Base-by-base conservation (phyloP, 2,113 vertebrate species). In the Eolophus roseicapilla region DNA sequence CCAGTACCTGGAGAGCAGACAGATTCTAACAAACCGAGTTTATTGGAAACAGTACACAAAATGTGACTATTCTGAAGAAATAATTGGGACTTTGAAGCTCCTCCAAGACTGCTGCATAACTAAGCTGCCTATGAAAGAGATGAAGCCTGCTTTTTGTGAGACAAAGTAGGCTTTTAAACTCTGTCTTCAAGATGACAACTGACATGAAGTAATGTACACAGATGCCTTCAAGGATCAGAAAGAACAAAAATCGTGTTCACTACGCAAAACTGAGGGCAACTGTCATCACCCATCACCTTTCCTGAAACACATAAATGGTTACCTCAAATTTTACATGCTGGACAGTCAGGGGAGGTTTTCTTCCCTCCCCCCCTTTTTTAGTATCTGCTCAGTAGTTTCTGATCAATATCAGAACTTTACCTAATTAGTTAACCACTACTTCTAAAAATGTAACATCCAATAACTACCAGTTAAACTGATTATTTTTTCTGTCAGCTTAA, bases 281-380 rank as follows among this genome's bases (percentile, higher is more conserved):
- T 77, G 20, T 59, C 57, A 59, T 15, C 57, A n/a, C 27, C 28
- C 68, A 60, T 23, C 17, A 65, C 12, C 7, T 28, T 41, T 81
- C 27, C 46, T 81, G 63, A 77, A 95, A 39, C 11, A 49, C 23
- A 9, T 4, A 76, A 41, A 46, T 6, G 5, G 12, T 60, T 78
- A 83, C 11, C 19, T 63, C 62, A 46, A 87, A 55, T 35, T 7
- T 77, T 55, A 65, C 9, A 44, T 23, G 47, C 17, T 35, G 1
- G 5, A 39, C 4, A 70, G 50, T 29, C 16, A 31, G 29, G 13
- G 31, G 15, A 67, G 39, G 13, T 29, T 13, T 10, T 68, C 67
- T 29, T 28, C 20, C 5, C 1, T 0, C 24, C 35, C 39, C 6
- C 6, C 17, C 37, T 33, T 39, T n/a, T 37, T 28, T 44, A 0